Percentiles rank a stretch among this genome's conserved stretches.
These are phyloP conservation scores for Nipponia nippon DNA, from an alignment of 2,113 vertebrate species.

Conservation along the genomic window DNA sequence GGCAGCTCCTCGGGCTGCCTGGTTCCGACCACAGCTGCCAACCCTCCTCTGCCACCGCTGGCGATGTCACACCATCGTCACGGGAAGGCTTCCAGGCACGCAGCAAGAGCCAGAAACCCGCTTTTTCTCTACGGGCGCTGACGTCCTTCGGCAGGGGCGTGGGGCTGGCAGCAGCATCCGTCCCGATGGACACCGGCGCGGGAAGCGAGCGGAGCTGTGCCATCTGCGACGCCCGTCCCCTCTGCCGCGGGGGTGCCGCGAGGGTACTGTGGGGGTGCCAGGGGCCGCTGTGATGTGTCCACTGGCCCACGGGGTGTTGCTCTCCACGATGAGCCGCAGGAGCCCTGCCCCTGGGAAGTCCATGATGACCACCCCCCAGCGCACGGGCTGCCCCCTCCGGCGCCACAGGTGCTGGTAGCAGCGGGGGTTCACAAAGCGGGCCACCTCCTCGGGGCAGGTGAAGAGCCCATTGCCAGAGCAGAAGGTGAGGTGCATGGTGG, in stretches of 20 bases:
- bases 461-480: slow-evolving; percentile 80
- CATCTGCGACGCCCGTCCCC: fast-evolving
- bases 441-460: slow-evolving; percentile 73
- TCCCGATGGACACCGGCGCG: neutral
- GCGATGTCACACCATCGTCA: neutral
- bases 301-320: neutral
- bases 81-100: neutral
- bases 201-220: neutral
- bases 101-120: neutral
- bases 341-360: slow-evolving; percentile 79
- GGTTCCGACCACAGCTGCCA: neutral
- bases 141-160: neutral
- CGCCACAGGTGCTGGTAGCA: slow-evolving; percentile 72
- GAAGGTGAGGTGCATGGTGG: slow-evolving; percentile 79
- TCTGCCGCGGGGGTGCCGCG: fast-evolving
- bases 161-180: neutral
- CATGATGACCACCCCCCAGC: slow-evolving; percentile 80
- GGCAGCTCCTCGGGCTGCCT: neutral
- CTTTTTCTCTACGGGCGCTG: neutral
- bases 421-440: slow-evolving; percentile 69
- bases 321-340: slow-evolving; percentile 75
- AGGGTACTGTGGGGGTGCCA: neutral
- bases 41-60: neutral
- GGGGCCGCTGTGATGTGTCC: neutral
- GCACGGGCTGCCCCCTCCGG: slow-evolving; percentile 18